phyloP scores from a whole-genome alignment of 1,140 invertebrate genomes.

The Pseudomyrmex cubaensis region DNA sequence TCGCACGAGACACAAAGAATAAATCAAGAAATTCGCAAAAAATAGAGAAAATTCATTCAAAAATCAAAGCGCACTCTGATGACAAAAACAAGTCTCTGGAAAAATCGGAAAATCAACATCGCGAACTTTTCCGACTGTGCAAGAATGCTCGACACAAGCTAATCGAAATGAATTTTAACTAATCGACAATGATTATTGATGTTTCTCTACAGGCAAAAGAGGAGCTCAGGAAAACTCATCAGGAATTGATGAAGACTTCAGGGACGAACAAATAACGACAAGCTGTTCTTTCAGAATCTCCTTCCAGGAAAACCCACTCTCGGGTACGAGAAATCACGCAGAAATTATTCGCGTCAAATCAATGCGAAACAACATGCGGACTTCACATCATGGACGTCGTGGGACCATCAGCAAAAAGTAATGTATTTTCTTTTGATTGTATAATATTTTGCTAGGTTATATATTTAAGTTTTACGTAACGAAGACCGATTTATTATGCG shows the following conservation, averaged over 20 bases:
- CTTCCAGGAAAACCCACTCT: not conserved
- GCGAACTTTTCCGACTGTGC: slow-evolving; percentile 38
- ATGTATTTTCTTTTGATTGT: slow-evolving; percentile 40
- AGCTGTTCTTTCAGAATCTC: slow-evolving; percentile 7
- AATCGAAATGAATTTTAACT: slow-evolving; percentile 5
- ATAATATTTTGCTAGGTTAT: not conserved
- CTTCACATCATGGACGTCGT: slow-evolving; percentile 34
- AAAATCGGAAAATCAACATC: slow-evolving; percentile 17
- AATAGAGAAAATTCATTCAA: slow-evolving; percentile 9
- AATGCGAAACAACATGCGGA: slow-evolving; percentile 15
- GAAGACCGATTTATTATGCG: no score
- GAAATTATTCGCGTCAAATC: slow-evolving; percentile 21
- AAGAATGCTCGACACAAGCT: slow-evolving; percentile 34
- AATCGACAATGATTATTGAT: slow-evolving; percentile 33
- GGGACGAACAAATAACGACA: not conserved
- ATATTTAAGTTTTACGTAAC: slow-evolving; percentile 15
- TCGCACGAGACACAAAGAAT: slow-evolving; percentile 10
- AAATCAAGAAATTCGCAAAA: not conserved
- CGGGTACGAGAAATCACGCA: not conserved
- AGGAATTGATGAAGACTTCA: slow-evolving; percentile 4
- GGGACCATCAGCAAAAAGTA: slow-evolving; percentile 50
- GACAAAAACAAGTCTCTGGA: slow-evolving; percentile 2
- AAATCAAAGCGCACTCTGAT: slow-evolving; percentile 6
- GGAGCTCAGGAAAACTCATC: not conserved
- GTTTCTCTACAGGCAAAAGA: slow-evolving; percentile 17